These are phyloP conservation scores for Pyrocoelia pectoralis DNA, from an alignment of 2,888 invertebrate genomes.

Conservation along the genomic window DNA sequence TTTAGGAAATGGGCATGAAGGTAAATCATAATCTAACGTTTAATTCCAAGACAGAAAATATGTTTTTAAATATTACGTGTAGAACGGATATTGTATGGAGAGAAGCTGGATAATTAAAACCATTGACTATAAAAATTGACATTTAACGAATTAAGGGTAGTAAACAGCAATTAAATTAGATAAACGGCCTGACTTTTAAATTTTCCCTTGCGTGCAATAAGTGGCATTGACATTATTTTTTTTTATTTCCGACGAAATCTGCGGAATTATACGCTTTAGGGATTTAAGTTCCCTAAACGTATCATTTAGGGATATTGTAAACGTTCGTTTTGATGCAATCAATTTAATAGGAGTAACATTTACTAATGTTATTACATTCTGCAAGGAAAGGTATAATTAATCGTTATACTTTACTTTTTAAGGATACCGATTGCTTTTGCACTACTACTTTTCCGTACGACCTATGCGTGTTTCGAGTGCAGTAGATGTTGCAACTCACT, in stretches of 20 bases:
- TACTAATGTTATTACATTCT: neutral
- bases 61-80: neutral
- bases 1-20: slow-evolving; percentile 72
- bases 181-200: slow-evolving; percentile 16
- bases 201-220: slow-evolving; percentile 13
- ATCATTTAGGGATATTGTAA: neutral
- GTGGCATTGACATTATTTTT: slow-evolving; percentile 6
- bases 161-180: slow-evolving; percentile 18
- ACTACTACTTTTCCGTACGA: too few species aligned
- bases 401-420: too few species aligned
- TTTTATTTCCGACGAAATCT: slow-evolving; percentile 7
- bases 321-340: neutral
- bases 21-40: slow-evolving; percentile 56
- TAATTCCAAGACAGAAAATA: neutral
- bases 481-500: too few species aligned
- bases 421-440: too few species aligned
- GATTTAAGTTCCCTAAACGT: slow-evolving; percentile 2
- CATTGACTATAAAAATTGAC: slow-evolving; percentile 10
- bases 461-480: too few species aligned
- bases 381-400: too few species aligned
- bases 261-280: neutral
- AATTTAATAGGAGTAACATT: too few species aligned
- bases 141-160: slow-evolving; percentile 16
- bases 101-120: slow-evolving; percentile 6
- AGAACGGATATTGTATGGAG: neutral